Conservation (phyloP, 2,888 invertebrate species). For the Lepas anatifera region DNA sequence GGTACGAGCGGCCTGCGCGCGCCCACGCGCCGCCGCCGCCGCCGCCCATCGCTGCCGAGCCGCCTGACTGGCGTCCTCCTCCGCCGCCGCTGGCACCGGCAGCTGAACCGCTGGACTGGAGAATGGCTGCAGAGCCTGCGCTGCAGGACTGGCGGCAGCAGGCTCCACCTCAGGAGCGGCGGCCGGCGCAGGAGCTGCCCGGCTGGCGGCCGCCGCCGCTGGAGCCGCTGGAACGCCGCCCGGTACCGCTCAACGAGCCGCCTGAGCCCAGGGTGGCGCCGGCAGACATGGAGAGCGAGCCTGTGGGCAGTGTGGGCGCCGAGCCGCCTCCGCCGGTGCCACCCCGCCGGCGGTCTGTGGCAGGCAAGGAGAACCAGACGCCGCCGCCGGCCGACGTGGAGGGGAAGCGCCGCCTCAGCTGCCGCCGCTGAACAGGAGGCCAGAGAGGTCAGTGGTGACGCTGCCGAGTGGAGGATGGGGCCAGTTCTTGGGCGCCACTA, state of each 20-base stretch:
- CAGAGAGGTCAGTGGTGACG: constrained; percentile 4
- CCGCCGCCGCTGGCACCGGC: not conserved
- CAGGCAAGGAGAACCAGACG: constrained; percentile 36
- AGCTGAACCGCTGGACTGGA: no score
- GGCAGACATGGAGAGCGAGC: constrained; percentile 15
- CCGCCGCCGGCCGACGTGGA: constrained; percentile 21
- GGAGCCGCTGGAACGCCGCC: not conserved
- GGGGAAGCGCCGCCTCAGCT: not conserved
- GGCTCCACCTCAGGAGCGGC: no score
- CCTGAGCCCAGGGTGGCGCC: not conserved
- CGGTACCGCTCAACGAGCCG: not conserved
- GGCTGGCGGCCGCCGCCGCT: not conserved
- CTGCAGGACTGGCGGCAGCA: no score
- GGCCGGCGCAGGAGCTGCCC: not conserved
- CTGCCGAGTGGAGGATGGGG: no score
- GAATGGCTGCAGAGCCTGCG: no score
- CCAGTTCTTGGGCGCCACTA: no score
- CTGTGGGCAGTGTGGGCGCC: constrained; percentile 17
- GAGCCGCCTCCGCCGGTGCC: constrained; percentile 42
- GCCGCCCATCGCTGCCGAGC: not conserved
- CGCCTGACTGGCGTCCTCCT: not conserved
- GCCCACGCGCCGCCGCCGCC: not conserved
- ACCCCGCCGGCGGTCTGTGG: constrained; percentile 41
- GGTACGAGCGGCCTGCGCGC: not conserved
- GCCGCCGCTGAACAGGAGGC: not conserved